Evolutionary conservation across 2,797 vertebrate genomes (phyloP), one percentile per base, ranked within the genome.

Genomic region (Lophius americanus): DNA sequence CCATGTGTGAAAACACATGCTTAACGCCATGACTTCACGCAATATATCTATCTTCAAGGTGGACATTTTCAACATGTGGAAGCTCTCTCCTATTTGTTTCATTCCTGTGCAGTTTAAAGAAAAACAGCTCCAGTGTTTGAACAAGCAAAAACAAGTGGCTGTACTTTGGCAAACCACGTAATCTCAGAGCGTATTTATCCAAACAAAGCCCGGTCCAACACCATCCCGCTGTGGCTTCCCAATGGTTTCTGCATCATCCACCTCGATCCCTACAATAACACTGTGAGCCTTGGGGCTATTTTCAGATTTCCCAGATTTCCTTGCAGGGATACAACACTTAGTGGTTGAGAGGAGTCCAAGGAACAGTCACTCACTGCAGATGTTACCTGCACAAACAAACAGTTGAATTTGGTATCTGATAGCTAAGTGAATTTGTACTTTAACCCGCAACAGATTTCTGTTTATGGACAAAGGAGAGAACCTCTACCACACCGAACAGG

Each of bases 201-300:
- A 93, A 94, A 93, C 91, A 93, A 92, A 89, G 75, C 62, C 82
- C 36, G 63, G 75, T 90, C 89, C 90, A 88, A 85, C 81, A 85
- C 79, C 79, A 74, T 91, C 85, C 90, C 67, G 11, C 85, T 84
- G 88, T 59, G 88, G 84, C 90, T 91, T 88, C 81, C 73, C 78
- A 56, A 81, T 84, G 88, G 85, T 90, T 92, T 91, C 81, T 87
- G 90, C 91, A 92, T 93, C 92, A 90, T 92, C 91, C 90, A 87
- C 81, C 89, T 92, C 88, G n/a, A 89, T 89, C 88, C 92, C 85
- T 92, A 87, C 88, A 93, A 94, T 84, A 94, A 94, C 90, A 93
- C 60, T 50, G 68, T 67, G 81, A 91, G 90, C 88, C 90, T 88
- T 42, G 52, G 59, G 68, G 90, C 83, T 94, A 93, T 94, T 92